Conservation (phyloP, 2,113 vertebrate genomes). For the Hemibagrus wyckioides region DNA sequence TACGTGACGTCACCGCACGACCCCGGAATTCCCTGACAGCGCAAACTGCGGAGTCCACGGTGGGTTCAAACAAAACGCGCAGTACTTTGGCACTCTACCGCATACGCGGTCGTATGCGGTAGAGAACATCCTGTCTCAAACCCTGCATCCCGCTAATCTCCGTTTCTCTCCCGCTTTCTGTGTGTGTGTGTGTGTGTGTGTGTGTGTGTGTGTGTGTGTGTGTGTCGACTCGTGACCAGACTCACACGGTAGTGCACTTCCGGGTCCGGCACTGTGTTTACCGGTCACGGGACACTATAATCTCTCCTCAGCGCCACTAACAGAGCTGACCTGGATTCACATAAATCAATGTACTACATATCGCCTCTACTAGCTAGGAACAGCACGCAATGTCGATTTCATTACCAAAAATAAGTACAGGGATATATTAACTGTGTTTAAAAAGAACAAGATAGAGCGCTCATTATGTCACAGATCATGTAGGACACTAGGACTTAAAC, state of each 20-base stretch:
- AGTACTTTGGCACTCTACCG: not conserved
- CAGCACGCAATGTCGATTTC: not conserved
- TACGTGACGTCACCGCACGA: constrained; percentile 69
- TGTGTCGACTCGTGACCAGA: constrained; percentile 59
- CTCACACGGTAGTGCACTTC: constrained; percentile 52
- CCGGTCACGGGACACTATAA: constrained; percentile 42
- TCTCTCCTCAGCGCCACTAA: constrained; percentile 17
- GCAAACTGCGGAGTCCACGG: constrained; percentile 47
- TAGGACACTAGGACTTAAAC: not conserved
- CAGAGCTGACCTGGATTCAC: not conserved
- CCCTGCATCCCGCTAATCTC: not conserved
- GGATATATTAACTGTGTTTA: no score
- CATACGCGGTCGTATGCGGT: not conserved
- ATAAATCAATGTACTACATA: not conserved
- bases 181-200: no score
- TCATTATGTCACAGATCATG: not conserved
- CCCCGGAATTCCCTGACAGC: constrained; percentile 78
- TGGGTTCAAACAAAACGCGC: not conserved
- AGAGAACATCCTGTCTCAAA: constrained; percentile 7
- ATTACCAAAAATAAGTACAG: not conserved
- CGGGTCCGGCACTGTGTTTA: constrained; percentile 55
- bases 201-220: not conserved
- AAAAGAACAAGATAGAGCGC: not conserved
- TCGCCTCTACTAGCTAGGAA: not conserved
- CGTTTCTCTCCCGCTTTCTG: not conserved